Percentiles rank a stretch among this genome's conserved stretches.
phyloP scores from a whole-genome alignment of 2,888 invertebrate genomes.

The Quadriops clusia region DNA sequence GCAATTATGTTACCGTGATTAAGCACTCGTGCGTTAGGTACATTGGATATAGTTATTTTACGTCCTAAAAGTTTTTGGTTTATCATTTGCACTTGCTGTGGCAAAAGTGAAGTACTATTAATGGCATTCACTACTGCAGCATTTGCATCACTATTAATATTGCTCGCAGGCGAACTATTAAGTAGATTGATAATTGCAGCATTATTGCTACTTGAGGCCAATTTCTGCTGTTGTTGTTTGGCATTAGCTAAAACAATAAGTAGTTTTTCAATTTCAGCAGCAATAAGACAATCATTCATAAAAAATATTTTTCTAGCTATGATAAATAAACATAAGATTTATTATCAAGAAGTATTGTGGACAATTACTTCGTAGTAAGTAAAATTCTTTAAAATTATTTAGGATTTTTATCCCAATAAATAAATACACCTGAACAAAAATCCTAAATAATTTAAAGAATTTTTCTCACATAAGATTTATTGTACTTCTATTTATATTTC shows the following conservation, averaged over 20 bases:
- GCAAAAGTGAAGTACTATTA: slow-evolving; percentile 30
- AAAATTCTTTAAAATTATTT: too few species aligned
- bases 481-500: too few species aligned
- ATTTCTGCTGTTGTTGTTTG: slow-evolving; percentile 25
- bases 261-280: too few species aligned
- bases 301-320: too few species aligned
- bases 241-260: slow-evolving; percentile 19
- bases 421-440: too few species aligned
- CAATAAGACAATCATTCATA: too few species aligned
- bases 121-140: slow-evolving; percentile 41
- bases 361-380: too few species aligned
- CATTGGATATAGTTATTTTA: slow-evolving; percentile 46
- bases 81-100: slow-evolving; percentile 29
- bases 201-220: slow-evolving; percentile 44
- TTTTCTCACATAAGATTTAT: too few species aligned
- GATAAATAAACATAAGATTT: too few species aligned
- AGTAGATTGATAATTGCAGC: slow-evolving; percentile 66
- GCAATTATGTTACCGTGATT: slow-evolving; percentile 36
- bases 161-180: slow-evolving; percentile 63
- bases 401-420: too few species aligned
- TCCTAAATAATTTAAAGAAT: too few species aligned
- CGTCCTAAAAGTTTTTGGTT: slow-evolving; percentile 40
- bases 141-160: slow-evolving; percentile 44
- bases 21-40: slow-evolving; percentile 33
- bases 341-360: too few species aligned